Evolutionary conservation across 2,113 vertebrate species (phyloP).

Genomic region (Laticauda laticaudata): DNA sequence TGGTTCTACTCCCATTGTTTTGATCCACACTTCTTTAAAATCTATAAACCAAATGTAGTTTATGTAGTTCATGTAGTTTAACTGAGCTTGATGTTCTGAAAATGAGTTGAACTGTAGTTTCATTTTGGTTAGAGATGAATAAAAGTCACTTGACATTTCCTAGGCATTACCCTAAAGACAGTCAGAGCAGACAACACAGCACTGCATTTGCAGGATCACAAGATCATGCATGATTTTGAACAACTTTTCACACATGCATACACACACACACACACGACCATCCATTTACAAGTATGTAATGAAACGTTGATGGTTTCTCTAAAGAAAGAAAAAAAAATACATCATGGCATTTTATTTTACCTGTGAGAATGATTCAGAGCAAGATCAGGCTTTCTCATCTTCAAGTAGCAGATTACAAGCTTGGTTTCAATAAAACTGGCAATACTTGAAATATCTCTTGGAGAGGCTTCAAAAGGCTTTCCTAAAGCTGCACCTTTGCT

Average conservation of each 20-base stretch:
- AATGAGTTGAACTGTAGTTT: neutral
- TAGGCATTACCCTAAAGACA: neutral
- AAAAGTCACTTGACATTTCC: neutral
- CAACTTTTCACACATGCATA: neutral
- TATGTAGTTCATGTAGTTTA: too few relatives aligned
- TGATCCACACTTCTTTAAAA: neutral
- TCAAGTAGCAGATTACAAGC: slow-evolving; percentile 71
- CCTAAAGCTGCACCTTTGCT: slow-evolving; percentile 66
- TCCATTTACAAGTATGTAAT: slow-evolving; percentile 27
- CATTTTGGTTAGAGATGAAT: neutral
- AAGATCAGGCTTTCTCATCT: slow-evolving; percentile 67
- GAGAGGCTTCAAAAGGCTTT: slow-evolving; percentile 58
- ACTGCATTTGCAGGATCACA: slow-evolving; percentile 19
- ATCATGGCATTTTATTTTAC: slow-evolving; percentile 66
- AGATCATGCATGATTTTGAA: slow-evolving; percentile 16
- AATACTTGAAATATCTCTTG: slow-evolving; percentile 69
- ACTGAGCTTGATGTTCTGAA: neutral
- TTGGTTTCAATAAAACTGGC: slow-evolving; percentile 73
- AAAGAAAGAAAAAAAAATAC: neutral
- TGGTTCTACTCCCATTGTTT: neutral
- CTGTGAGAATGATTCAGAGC: slow-evolving; percentile 74
- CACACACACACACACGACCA: neutral
- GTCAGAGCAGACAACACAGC: neutral
- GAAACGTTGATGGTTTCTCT: slow-evolving; percentile 17
- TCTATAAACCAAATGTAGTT: neutral